A percentile compares a stretch with the other conserved stretches of the same genome.
Evolutionary conservation across 2,113 vertebrate species (phyloP).

Genomic region (Syrrhaptes paradoxus): DNA sequence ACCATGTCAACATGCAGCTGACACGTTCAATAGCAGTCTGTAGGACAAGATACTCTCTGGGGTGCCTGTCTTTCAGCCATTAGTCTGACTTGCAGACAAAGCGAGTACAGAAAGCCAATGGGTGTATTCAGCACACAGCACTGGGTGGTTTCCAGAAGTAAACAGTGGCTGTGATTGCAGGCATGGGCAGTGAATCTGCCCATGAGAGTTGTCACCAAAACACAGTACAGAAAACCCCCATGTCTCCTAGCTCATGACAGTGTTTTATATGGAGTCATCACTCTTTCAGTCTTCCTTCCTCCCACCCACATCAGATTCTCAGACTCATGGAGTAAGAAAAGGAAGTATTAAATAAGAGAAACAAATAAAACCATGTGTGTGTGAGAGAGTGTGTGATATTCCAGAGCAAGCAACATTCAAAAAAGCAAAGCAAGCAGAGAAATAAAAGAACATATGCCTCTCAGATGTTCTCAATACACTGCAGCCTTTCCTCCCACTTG

Average conservation of each 20-base stretch:
- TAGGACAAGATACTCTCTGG: not conserved
- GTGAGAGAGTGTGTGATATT: not conserved
- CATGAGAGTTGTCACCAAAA: not conserved
- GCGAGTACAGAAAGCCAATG: not conserved
- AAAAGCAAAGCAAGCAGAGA: not conserved
- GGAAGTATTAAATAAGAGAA: not conserved
- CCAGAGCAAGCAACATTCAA: not conserved
- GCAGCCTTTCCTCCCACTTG: not conserved
- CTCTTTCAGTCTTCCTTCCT: not conserved
- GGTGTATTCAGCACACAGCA: not conserved
- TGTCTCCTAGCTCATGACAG: accelerated
- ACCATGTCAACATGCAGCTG: not conserved
- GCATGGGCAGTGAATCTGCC: not conserved
- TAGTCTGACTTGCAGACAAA: not conserved
- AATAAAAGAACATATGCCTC: not conserved
- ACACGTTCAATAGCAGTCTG: not conserved
- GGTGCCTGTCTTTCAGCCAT: not conserved
- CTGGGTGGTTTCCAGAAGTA: not conserved
- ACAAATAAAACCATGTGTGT: accelerated
- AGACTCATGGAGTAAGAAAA: not conserved
- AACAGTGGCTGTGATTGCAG: not conserved
- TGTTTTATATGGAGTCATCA: not conserved
- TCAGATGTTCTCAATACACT: not conserved
- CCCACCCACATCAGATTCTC: not conserved
- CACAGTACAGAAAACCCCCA: accelerated